These are phyloP conservation scores for Cosmorhoe ocellata DNA, from an alignment of 2,888 invertebrate genomes.

Conservation along the genomic window DNA sequence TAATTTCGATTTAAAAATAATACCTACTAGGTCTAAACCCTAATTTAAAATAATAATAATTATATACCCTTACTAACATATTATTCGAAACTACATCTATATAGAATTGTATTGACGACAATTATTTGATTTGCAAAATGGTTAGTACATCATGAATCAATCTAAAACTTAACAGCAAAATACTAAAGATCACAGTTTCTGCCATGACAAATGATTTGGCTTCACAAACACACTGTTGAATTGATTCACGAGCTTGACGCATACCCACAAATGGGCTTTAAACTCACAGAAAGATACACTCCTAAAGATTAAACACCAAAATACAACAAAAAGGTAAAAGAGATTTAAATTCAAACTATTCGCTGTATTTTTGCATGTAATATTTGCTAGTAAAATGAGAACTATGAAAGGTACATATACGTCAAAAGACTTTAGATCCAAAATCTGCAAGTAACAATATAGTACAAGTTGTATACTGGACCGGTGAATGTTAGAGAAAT, in stretches of 20 bases:
- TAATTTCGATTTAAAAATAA: conserved; percentile 14
- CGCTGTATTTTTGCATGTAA: conserved; percentile 53
- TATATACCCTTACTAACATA: conserved; percentile 15
- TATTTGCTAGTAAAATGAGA: conserved; percentile 46
- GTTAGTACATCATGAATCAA: conserved; percentile 32
- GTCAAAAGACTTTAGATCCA: conserved; percentile 74
- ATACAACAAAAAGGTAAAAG: conserved; percentile 55
- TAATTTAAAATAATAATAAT: conserved; percentile 3
- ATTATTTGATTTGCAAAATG: conserved; percentile 15
- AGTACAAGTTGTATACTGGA: conserved; percentile 63
- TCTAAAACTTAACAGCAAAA: conserved; percentile 55
- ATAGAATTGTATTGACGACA: conserved; percentile 13
- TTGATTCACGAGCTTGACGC: conserved; percentile 47
- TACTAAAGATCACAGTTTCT: conserved; percentile 64
- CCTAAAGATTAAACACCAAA: conserved; percentile 56
- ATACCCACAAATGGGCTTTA: conserved; percentile 38
- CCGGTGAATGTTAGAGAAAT: conserved; percentile 40
- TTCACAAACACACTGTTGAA: conserved; percentile 48
- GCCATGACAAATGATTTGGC: conserved; percentile 50
- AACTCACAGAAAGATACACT: conserved; percentile 44
- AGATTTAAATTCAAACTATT: conserved; percentile 40
- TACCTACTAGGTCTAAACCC: conserved; percentile 12
- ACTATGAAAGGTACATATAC: conserved; percentile 57
- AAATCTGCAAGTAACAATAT: conserved; percentile 61
- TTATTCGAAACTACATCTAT: conserved; percentile 14